These are phyloP conservation scores for Gorsachius magnificus DNA, from an alignment of 2,797 vertebrate species.

Conservation along the genomic window DNA sequence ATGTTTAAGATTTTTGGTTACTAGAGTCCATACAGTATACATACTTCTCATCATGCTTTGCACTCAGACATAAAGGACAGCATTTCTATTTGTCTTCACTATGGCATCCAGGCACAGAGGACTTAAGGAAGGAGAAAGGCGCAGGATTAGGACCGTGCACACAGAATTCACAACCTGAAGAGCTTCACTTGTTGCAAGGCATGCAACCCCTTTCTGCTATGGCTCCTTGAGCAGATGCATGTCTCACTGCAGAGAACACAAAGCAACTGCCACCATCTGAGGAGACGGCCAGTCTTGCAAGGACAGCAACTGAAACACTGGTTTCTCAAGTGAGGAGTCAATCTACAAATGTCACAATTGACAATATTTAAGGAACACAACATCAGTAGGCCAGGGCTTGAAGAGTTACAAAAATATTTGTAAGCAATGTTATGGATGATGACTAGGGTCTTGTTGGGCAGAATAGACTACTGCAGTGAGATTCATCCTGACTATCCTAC, in stretches of 20 bases:
- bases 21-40: not conserved
- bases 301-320: not conserved
- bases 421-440: not conserved
- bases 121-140: not conserved
- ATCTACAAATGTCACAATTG: not conserved
- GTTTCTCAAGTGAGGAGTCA: not conserved
- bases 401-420: not conserved
- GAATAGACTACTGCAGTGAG: not conserved
- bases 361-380: not conserved
- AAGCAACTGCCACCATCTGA: not conserved
- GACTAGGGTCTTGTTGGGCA: not conserved
- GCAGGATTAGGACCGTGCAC: not conserved
- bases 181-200: not conserved
- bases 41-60: not conserved
- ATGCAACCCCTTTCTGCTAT: not conserved
- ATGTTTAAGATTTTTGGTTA: not conserved
- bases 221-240: not conserved
- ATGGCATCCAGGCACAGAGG: not conserved
- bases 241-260: not conserved
- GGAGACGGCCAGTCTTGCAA: not conserved
- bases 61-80: not conserved
- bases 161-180: not conserved
- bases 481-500: not conserved
- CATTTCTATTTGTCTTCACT: not conserved
- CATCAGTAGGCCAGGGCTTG: not conserved